phyloP scores from a whole-genome alignment of 2,888 invertebrate species.

The Callyntrura sp. region DNA sequence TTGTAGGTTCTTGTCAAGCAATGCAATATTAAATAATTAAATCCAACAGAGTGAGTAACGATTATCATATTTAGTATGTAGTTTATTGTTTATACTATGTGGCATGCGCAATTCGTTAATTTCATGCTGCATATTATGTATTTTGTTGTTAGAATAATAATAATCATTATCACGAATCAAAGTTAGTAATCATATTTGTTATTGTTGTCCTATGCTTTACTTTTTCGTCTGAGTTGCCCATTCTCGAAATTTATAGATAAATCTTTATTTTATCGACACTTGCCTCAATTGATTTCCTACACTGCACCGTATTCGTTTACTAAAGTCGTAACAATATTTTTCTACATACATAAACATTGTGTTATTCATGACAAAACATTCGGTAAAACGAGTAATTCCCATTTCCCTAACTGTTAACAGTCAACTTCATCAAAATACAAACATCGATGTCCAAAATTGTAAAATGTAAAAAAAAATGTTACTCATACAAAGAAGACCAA shows the following conservation, averaged over 20 bases:
- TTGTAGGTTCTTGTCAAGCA: slow-evolving; percentile 64
- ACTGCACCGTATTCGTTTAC: background rate
- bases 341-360: slow-evolving; percentile 35
- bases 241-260: background rate
- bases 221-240: background rate
- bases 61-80: background rate
- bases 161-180: background rate
- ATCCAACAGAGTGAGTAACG: background rate
- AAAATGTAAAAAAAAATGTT: no score
- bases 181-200: background rate
- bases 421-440: no score
- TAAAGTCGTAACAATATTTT: slow-evolving; percentile 6
- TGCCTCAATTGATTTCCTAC: no score
- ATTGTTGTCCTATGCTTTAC: background rate
- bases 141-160: background rate
- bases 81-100: slow-evolving; percentile 24
- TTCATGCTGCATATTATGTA: background rate
- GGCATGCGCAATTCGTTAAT: background rate
- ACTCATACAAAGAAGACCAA: slow-evolving; percentile 29
- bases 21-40: slow-evolving; percentile 71
- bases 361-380: slow-evolving; percentile 30
- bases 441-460: no score
- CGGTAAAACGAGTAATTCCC: no score
- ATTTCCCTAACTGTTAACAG: no score
- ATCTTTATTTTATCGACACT: background rate